Percentiles rank a stretch among this genome's conserved stretches.
Conservation (phyloP, 2,888 invertebrate species). For the Lissocephala sabroskyi region DNA sequence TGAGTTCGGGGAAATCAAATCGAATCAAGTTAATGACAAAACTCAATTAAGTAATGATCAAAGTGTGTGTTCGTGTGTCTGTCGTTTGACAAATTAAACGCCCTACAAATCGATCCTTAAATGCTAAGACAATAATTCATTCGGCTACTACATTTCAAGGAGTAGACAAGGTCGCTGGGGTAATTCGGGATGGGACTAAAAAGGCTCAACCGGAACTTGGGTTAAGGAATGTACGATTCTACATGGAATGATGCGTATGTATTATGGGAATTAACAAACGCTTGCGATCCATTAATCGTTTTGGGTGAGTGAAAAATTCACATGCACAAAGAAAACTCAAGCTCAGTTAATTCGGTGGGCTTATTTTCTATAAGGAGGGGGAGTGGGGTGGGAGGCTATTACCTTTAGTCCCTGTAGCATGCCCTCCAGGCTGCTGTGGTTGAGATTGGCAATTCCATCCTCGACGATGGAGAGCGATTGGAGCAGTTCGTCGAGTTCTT, state of each 20-base stretch:
- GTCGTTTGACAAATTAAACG: not conserved
- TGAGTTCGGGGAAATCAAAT: too few relatives aligned
- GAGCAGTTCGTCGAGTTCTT: conserved; percentile 81
- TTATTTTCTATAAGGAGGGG: too few relatives aligned
- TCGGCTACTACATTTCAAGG: conserved; percentile 31
- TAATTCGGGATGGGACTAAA: too few relatives aligned
- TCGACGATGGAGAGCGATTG: conserved; percentile 80
- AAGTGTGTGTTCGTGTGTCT: too few relatives aligned
- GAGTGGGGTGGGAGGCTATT: too few relatives aligned
- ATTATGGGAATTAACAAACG: conserved; percentile 57
- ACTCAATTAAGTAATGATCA: too few relatives aligned
- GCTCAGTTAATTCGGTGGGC: too few relatives aligned
- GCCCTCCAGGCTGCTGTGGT: conserved; percentile 80
- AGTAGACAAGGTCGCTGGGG: too few relatives aligned
- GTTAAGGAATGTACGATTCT: conserved; percentile 50
- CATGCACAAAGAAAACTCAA: too few relatives aligned
- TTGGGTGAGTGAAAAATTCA: conserved; percentile 33
- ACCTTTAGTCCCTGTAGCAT: conserved; percentile 84
- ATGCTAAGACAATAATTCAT: conserved; percentile 19
- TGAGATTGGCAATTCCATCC: conserved; percentile 79
- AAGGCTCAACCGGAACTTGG: too few relatives aligned
- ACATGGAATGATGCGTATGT: conserved; percentile 63
- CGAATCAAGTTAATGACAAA: too few relatives aligned
- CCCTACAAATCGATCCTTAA: conserved; percentile 7
- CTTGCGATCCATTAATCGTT: conserved; percentile 63